phyloP scores from a whole-genome alignment of 2,113 vertebrate species.

The Phrynocephalus versicolor region DNA sequence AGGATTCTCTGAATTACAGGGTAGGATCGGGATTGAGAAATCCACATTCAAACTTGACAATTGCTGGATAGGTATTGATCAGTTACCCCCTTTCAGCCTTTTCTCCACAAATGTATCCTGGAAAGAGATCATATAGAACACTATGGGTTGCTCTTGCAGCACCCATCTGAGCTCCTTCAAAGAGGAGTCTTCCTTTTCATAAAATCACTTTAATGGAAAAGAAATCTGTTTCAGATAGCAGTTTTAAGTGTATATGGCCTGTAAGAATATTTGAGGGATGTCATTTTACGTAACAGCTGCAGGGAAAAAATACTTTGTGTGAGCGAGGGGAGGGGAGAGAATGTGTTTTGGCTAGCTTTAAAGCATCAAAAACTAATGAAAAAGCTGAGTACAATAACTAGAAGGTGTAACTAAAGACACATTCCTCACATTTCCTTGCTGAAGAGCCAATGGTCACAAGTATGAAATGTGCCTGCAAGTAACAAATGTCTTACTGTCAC shows the following conservation, averaged over 20 bases:
- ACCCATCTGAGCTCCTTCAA: neutral
- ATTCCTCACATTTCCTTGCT: constrained; percentile 39
- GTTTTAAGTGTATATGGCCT: no score
- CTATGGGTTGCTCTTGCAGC: no score
- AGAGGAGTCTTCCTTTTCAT: neutral
- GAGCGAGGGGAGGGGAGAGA: no score
- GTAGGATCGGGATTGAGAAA: neutral
- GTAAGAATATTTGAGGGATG: no score
- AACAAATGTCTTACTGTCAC: constrained; percentile 9
- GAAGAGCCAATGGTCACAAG: constrained; percentile 45
- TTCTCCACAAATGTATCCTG: neutral
- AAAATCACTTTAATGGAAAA: neutral
- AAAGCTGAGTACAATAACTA: constrained; percentile 1
- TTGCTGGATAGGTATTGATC: neutral
- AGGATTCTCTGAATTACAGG: no score
- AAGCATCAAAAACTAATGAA: neutral
- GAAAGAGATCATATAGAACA: neutral
- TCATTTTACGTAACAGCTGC: no score
- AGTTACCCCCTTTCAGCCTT: neutral
- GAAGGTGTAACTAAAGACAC: constrained; percentile 27
- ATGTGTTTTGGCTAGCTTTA: neutral
- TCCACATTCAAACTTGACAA: neutral
- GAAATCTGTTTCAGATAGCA: neutral
- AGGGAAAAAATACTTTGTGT: no score
- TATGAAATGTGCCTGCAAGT: constrained; percentile 55